Evolutionary conservation across 2,797 vertebrate species (phyloP).

Genomic region (Anas capensis): DNA sequence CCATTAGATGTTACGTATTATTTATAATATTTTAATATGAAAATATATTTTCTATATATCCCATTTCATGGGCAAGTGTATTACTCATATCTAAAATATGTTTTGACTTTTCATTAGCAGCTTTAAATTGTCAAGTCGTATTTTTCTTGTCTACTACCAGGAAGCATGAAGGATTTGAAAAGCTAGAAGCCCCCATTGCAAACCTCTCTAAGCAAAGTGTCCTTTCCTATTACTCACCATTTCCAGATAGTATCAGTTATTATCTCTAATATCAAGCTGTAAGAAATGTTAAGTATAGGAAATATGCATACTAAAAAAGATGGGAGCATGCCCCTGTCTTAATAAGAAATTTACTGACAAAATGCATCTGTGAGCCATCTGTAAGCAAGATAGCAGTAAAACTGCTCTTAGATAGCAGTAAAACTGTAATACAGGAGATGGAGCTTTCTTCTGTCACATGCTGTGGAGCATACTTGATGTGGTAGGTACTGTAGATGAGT

Average conservation of each 20-base stretch:
- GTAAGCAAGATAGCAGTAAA: background rate
- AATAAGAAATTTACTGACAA: background rate
- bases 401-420: background rate
- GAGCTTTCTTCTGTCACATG: background rate
- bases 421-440: background rate
- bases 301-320: background rate
- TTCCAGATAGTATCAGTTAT: background rate
- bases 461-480: accelerated
- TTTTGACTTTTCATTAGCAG: background rate
- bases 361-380: background rate
- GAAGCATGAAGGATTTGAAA: background rate
- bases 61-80: background rate
- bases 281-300: background rate
- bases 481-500: background rate
- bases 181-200: background rate
- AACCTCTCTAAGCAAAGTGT: background rate
- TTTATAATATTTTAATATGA: background rate
- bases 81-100: background rate
- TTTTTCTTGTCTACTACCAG: background rate
- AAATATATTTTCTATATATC: background rate
- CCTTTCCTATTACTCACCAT: background rate
- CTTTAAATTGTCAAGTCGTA: background rate
- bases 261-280: background rate
- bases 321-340: background rate
- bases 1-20: background rate